Conservation (phyloP, 2,113 vertebrate species). For the Crypturellus undulatus region DNA sequence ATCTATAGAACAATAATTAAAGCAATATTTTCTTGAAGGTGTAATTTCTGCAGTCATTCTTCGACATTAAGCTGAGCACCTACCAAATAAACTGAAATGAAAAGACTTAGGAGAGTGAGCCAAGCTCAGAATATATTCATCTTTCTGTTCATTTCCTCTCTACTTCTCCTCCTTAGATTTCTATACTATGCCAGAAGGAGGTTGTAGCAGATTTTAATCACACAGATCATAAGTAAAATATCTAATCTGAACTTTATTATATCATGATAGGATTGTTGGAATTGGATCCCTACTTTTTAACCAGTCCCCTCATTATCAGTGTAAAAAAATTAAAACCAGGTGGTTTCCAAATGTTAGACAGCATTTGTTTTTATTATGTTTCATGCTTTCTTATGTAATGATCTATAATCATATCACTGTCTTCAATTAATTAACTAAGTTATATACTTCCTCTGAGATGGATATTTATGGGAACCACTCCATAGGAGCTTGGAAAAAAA, state of each 20-base stretch:
- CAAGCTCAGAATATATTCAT: neutral
- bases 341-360: neutral
- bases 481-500: neutral
- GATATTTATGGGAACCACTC: neutral
- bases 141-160: neutral
- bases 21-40: neutral
- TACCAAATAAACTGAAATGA: neutral
- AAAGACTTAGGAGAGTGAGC: neutral
- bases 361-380: neutral
- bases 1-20: neutral
- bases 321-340: neutral
- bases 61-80: neutral
- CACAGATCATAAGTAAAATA: neutral
- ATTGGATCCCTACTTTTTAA: neutral
- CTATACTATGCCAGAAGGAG: neutral
- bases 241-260: neutral
- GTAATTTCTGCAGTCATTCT: neutral
- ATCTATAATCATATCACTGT: neutral
- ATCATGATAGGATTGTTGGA: neutral
- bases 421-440: neutral
- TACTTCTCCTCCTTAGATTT: neutral
- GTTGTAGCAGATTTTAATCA: neutral
- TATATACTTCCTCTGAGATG: neutral
- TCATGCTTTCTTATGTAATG: neutral
- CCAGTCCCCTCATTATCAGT: accelerated